Conservation (phyloP, 2,888 invertebrate species). For the Melanostoma mellinum region DNA sequence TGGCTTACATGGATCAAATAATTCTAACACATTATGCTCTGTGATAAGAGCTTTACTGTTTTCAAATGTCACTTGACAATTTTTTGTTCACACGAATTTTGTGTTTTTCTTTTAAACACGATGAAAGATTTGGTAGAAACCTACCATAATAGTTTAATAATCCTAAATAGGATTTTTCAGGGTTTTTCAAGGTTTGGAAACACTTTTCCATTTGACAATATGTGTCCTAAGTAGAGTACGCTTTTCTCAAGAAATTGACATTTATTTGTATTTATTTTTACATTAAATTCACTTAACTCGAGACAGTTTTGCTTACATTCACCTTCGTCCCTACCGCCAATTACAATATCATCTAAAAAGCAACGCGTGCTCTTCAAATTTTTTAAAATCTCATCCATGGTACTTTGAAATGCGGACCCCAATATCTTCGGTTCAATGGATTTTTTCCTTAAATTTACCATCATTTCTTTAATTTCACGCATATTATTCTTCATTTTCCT, state of each 20-base stretch:
- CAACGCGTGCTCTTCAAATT: conserved; percentile 14
- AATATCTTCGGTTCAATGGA: too few species aligned
- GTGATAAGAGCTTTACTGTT: background rate
- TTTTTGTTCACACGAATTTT: background rate
- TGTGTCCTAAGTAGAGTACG: conserved; percentile 3
- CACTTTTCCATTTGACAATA: conserved; percentile 8
- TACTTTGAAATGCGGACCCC: conserved; percentile 17
- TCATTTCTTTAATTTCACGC: too few species aligned
- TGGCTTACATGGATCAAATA: conserved; percentile 14
- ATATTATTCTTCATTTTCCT: too few species aligned
- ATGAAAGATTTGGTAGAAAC: background rate
- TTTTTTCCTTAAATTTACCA: too few species aligned
- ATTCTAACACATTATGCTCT: background rate
- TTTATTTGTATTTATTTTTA: conserved; percentile 8
- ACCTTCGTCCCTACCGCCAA: conserved; percentile 10
- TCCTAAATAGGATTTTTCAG: conserved; percentile 1
- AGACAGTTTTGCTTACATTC: conserved; percentile 23
- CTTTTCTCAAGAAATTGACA: conserved; percentile 7
- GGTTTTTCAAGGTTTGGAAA: background rate
- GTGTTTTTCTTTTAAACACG: background rate
- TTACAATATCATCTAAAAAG: conserved; percentile 23
- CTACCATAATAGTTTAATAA: conserved; percentile 6
- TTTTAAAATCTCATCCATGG: conserved; percentile 12
- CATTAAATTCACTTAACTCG: conserved; percentile 12
- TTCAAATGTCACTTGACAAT: background rate